Evolutionary conservation across 2,888 invertebrate genomes (phyloP).

Genomic region (Phrixothrix hirtus): DNA sequence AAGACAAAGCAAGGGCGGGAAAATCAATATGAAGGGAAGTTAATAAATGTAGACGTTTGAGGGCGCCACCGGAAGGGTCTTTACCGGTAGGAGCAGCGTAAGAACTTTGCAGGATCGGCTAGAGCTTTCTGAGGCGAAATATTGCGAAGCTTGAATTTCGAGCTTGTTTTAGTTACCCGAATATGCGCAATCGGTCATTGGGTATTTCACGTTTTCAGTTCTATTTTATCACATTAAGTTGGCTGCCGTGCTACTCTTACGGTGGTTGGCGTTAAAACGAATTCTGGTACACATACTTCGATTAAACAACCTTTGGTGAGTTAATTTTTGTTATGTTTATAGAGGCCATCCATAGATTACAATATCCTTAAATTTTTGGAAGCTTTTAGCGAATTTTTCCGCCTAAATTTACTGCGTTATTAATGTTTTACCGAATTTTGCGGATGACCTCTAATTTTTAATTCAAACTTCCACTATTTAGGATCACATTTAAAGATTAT

Average conservation of each 20-base stretch:
- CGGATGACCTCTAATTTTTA: background rate
- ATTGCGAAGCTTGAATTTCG: constrained; percentile 34
- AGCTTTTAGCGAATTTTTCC: constrained; percentile 8
- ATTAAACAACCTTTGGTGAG: constrained; percentile 39
- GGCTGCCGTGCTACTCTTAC: constrained; percentile 56
- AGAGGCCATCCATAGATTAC: background rate
- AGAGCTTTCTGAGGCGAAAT: constrained; percentile 18
- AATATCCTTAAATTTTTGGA: background rate
- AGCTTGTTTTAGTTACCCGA: constrained; percentile 39
- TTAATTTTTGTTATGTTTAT: constrained; percentile 25
- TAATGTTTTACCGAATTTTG: too few relatives aligned
- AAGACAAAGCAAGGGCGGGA: constrained; percentile 52
- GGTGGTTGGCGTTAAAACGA: constrained; percentile 53
- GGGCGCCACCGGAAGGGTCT: constrained; percentile 42
- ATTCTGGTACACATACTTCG: constrained; percentile 42
- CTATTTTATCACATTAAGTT: constrained; percentile 57
- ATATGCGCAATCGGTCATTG: constrained; percentile 50
- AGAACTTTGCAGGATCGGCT: constrained; percentile 31
- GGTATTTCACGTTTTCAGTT: constrained; percentile 54
- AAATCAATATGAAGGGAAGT: constrained; percentile 49
- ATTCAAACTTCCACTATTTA: background rate
- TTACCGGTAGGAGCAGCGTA: constrained; percentile 36
- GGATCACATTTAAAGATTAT: background rate
- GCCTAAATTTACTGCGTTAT: too few relatives aligned
- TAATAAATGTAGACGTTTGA: constrained; percentile 34